A percentile compares a stretch with the other conserved stretches of the same genome.
Evolutionary conservation across 2,797 vertebrate genomes (phyloP).

Genomic region (Hoplostethus atlanticus): DNA sequence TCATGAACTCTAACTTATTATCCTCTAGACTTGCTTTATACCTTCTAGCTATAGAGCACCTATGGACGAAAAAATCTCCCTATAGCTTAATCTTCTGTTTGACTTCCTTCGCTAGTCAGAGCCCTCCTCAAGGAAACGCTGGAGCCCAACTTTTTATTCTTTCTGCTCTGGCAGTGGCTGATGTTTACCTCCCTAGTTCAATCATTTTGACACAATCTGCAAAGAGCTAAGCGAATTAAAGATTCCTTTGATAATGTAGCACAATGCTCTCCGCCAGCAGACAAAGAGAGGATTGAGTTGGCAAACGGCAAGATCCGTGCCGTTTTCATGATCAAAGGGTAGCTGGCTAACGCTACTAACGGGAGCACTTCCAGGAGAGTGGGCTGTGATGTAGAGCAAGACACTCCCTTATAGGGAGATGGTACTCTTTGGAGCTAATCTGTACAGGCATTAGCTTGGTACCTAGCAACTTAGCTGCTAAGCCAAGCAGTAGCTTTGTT

Average conservation of each 20-base stretch:
- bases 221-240: conserved; percentile 72
- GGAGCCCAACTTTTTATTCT: conserved; percentile 13
- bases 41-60: conserved; percentile 4
- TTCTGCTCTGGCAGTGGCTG: conserved; percentile 20
- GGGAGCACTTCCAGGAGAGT: conserved; percentile 60
- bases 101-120: conserved; percentile 24
- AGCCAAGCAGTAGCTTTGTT: conserved; percentile 41
- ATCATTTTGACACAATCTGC: conserved; percentile 72
- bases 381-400: conserved; percentile 60
- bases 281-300: conserved; percentile 70
- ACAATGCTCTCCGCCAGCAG: conserved; percentile 61
- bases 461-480: conserved; percentile 45
- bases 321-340: conserved; percentile 69
- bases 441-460: conserved; percentile 56
- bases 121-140: conserved; percentile 13
- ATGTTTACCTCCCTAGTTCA: conserved; percentile 67
- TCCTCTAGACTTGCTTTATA: conserved; percentile 21
- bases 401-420: conserved; percentile 50
- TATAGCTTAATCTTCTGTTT: conserved; percentile 20
- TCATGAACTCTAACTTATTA: conserved; percentile 40
- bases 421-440: conserved; percentile 50
- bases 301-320: conserved; percentile 65
- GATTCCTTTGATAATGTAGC: conserved; percentile 64
- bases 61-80: conserved; percentile 9
- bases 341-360: conserved; percentile 38